Evolutionary conservation across 2,113 vertebrate genomes (phyloP).

Genomic region (Jacana jacana): DNA sequence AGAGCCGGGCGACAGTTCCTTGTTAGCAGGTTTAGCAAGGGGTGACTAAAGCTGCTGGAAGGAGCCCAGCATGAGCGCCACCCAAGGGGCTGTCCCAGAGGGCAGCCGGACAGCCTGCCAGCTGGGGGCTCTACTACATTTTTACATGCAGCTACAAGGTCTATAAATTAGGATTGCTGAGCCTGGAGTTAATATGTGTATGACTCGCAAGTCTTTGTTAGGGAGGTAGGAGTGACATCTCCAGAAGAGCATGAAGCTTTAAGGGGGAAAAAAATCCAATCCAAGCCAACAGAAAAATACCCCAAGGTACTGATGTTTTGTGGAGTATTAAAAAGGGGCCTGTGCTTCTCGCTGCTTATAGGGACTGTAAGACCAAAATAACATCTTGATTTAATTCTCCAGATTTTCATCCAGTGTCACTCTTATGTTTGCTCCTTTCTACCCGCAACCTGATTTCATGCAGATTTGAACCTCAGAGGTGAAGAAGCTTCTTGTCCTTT

Average conservation of each 20-base stretch:
- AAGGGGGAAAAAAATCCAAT: neutral
- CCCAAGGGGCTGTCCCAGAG: conserved; percentile 30
- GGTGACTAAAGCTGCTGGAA: conserved; percentile 39
- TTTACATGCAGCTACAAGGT: neutral
- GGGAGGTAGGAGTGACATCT: neutral
- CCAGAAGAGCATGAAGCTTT: neutral
- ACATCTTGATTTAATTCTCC: neutral
- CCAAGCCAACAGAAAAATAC: neutral
- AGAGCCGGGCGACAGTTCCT: neutral
- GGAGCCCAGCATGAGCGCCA: neutral
- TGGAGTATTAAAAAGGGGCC: neutral
- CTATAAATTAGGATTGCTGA: conserved; percentile 4
- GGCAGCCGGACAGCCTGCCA: conserved; percentile 30
- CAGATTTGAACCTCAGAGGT: neutral
- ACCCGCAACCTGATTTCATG: neutral
- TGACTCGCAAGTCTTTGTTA: neutral
- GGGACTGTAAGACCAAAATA: neutral
- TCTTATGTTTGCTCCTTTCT: neutral
- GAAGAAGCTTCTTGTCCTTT: neutral
- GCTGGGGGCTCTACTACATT: neutral
- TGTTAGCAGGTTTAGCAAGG: conserved; percentile 35
- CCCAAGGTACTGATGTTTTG: neutral
- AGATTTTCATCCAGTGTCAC: neutral
- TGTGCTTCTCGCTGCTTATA: neutral
- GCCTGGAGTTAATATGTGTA: neutral